These are phyloP conservation scores for Carapus acus DNA, from an alignment of 2,797 vertebrate genomes.

Conservation along the genomic window DNA sequence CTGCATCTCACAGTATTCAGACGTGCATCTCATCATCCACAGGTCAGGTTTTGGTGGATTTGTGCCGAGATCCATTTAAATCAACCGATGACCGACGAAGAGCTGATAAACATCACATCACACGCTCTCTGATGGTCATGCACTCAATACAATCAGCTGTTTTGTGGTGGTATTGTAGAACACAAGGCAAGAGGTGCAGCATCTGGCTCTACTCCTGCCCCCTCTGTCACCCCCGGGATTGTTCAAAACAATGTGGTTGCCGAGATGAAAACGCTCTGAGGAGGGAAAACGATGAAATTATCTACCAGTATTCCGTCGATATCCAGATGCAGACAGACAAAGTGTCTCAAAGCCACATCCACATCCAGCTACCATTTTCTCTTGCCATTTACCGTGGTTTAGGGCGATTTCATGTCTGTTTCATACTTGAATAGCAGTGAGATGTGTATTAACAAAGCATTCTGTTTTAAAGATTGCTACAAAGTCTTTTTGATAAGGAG, in stretches of 20 bases:
- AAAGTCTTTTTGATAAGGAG: conserved; percentile 64
- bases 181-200: conserved; percentile 12
- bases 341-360: conserved; percentile 30
- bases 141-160: conserved; percentile 4
- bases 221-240: conserved; percentile 60
- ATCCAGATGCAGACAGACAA: conserved; percentile 18
- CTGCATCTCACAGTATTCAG: conserved; percentile 2
- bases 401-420: conserved; percentile 61
- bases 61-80: conserved; percentile 4
- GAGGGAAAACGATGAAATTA: conserved; percentile 51
- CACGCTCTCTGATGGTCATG: conserved; percentile 16
- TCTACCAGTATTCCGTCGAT: conserved; percentile 42
- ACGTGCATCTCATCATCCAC: conserved; percentile 8
- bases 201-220: too few species aligned
- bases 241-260: conserved; percentile 57
- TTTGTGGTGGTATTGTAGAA: conserved; percentile 23
- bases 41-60: conserved; percentile 4
- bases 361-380: conserved; percentile 38
- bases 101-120: conserved; percentile 16
- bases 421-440: conserved; percentile 68
- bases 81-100: conserved; percentile 35
- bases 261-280: conserved; percentile 56
- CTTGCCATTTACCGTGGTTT: conserved; percentile 59
- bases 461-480: conserved; percentile 80
- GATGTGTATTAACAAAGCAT: conserved; percentile 66